A percentile compares a stretch with the other conserved stretches of the same genome.
Conservation (phyloP, 2,797 vertebrate species). For the Mionectes olivaceus region DNA sequence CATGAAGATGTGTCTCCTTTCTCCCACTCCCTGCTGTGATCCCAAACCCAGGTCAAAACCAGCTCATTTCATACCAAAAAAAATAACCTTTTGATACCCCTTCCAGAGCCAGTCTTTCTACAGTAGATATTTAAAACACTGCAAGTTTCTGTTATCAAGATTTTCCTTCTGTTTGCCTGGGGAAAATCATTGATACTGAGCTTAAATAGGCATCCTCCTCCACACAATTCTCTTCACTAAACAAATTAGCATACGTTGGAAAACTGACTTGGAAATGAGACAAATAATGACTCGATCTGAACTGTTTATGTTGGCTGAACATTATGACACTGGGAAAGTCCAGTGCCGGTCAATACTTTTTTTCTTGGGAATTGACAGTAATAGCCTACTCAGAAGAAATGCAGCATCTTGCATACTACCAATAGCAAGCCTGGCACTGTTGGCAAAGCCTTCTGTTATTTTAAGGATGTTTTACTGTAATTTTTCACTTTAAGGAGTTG, state of each 20-base stretch:
- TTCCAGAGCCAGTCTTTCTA: constrained; percentile 14
- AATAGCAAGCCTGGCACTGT: constrained; percentile 15
- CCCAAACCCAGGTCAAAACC: constrained; percentile 43
- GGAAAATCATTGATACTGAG: constrained; percentile 31
- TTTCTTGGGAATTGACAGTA: constrained; percentile 43
- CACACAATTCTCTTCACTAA: constrained; percentile 25
- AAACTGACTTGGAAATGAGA: constrained; percentile 52
- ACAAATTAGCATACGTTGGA: constrained; percentile 42
- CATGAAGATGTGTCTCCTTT: constrained; percentile 67
- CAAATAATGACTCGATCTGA: constrained; percentile 10
- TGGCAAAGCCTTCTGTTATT: constrained; percentile 36
- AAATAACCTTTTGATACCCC: constrained; percentile 26
- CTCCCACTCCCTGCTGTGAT: constrained; percentile 39
- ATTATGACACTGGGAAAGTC: constrained; percentile 47
- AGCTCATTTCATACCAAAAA: background rate
- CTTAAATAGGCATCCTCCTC: constrained; percentile 21
- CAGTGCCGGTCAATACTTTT: constrained; percentile 29
- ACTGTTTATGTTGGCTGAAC: constrained; percentile 40
- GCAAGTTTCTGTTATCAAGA: background rate
- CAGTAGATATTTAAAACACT: background rate
- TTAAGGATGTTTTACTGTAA: constrained; percentile 43
- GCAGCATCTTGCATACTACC: background rate
- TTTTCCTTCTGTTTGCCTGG: constrained; percentile 10
- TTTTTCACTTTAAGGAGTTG: constrained; percentile 46
- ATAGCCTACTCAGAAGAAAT: constrained; percentile 40